phyloP scores from a whole-genome alignment of 2,113 vertebrate species.

The Hirundichthys speculiger region DNA sequence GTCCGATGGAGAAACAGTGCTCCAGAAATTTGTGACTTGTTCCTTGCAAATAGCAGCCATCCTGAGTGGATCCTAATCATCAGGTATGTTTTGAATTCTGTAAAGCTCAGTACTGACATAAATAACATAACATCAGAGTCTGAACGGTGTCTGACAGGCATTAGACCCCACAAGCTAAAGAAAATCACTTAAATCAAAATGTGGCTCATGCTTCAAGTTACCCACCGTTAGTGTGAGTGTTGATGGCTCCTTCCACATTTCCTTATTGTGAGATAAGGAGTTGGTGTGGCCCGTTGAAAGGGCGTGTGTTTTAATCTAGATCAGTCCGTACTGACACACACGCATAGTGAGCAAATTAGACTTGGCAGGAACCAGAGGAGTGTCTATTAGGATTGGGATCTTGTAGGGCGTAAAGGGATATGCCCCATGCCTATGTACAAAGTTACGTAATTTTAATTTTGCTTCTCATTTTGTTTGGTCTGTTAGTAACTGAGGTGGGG shows the following conservation, averaged over 20 bases:
- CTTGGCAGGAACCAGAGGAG: conserved; percentile 49
- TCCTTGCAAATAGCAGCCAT: not conserved
- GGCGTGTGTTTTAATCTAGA: conserved; percentile 70
- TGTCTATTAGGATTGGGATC: conserved; percentile 58
- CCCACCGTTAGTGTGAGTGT: conserved; percentile 56
- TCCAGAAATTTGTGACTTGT: not conserved
- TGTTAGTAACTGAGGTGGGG: conserved; percentile 39
- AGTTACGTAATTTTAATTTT: conserved; percentile 37
- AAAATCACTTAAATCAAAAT: conserved; percentile 51
- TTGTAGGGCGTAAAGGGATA: conserved; percentile 39
- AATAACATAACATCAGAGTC: not conserved
- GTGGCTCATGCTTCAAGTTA: conserved; percentile 22
- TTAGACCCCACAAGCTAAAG: conserved; percentile 12
- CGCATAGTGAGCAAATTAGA: conserved; percentile 57
- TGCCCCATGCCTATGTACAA: conserved; percentile 27
- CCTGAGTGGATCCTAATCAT: not conserved
- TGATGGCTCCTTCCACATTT: conserved; percentile 69
- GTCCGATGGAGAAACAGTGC: not conserved
- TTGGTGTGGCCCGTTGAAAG: conserved; percentile 46
- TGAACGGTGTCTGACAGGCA: not conserved
- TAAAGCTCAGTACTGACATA: not conserved
- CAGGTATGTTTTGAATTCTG: conserved; percentile 6
- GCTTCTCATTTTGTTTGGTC: conserved; percentile 50
- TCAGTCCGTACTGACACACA: conserved; percentile 47
- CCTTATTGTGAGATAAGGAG: conserved; percentile 63